Conservation (phyloP, 2,113 vertebrate species). For the Istiophorus platypterus region DNA sequence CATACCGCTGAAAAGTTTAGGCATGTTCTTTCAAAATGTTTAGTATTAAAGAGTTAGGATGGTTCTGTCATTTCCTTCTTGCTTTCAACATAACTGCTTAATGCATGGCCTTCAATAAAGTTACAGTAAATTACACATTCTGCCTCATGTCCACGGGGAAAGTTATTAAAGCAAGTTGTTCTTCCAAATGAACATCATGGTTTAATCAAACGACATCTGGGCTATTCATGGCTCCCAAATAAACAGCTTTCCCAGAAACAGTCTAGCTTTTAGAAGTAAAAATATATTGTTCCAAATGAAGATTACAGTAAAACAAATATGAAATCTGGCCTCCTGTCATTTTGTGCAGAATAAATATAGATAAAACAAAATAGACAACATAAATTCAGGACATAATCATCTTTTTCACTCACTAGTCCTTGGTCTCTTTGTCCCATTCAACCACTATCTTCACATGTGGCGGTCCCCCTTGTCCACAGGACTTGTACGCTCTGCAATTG, state of each 20-base stretch:
- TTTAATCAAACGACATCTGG: not conserved
- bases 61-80: not conserved
- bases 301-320: not conserved
- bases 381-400: not conserved
- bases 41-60: not conserved
- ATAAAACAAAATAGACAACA: conserved; percentile 1
- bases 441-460: conserved; percentile 98
- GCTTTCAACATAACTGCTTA: not conserved
- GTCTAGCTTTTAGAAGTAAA: not conserved
- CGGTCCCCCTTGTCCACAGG: conserved; percentile 94
- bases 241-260: not conserved
- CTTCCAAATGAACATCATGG: not conserved
- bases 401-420: conserved; percentile 93
- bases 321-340: not conserved
- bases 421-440: conserved; percentile 99
- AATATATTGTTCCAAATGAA: not conserved
- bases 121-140: not conserved
- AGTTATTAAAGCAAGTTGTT: not conserved
- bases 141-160: not conserved
- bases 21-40: not conserved
- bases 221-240: not conserved
- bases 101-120: not conserved
- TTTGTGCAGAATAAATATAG: not conserved
- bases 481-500: conserved; percentile 90
- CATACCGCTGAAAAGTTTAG: not conserved